Conservation (phyloP, 2,113 vertebrate species). For the Plotosus lineatus region DNA sequence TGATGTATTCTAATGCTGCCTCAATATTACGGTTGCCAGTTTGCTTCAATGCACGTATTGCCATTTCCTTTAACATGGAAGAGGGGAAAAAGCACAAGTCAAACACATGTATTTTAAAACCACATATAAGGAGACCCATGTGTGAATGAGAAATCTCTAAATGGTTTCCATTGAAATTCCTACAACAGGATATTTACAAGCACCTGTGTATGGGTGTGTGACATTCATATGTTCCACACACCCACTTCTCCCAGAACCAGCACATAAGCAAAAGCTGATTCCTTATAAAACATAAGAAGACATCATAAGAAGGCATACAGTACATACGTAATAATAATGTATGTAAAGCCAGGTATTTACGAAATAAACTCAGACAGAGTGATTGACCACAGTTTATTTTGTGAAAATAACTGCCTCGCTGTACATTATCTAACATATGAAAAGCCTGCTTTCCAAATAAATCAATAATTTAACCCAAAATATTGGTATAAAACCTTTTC, state of each 20-base stretch:
- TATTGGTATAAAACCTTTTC: too few relatives aligned
- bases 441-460: too few relatives aligned
- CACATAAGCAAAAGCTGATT: slow-evolving; percentile 28
- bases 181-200: neutral
- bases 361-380: too few relatives aligned
- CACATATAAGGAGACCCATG: neutral
- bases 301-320: neutral
- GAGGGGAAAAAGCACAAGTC: neutral
- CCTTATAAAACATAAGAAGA: neutral
- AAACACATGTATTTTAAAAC: neutral
- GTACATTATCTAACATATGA: too few relatives aligned
- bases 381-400: too few relatives aligned
- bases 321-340: too few relatives aligned
- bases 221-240: slow-evolving; percentile 9
- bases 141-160: neutral
- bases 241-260: slow-evolving; percentile 52
- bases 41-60: slow-evolving; percentile 91
- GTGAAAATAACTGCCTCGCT: too few relatives aligned
- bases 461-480: too few relatives aligned
- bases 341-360: too few relatives aligned
- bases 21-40: slow-evolving; percentile 95
- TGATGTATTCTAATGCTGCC: slow-evolving; percentile 94
- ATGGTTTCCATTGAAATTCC: neutral
- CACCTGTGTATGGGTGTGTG: neutral
- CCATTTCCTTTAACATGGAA: slow-evolving; percentile 86